Conservation (phyloP, 2,888 invertebrate species). For the Aelia acuminata region DNA sequence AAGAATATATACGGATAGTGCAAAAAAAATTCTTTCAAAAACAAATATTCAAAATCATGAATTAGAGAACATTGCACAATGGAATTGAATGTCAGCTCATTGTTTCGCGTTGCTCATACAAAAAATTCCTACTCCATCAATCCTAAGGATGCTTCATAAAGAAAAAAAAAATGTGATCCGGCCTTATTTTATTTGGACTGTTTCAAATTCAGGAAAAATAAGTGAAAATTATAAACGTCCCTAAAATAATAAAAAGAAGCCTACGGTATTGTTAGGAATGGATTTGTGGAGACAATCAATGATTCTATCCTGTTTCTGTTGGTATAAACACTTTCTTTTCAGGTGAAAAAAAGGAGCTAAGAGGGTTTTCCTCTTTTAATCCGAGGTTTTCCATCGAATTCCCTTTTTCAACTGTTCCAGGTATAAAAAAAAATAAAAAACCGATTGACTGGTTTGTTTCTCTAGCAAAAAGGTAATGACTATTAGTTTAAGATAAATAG, state of each 20-base stretch:
- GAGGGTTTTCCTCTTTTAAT: conserved; percentile 18
- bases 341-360: neutral
- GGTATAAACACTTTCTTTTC: neutral
- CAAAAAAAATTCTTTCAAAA: too few species aligned
- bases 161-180: too few species aligned
- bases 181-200: too few species aligned
- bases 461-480: neutral
- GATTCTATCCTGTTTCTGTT: neutral
- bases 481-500: neutral
- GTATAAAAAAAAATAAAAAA: neutral
- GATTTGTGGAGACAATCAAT: neutral
- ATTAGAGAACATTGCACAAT: too few species aligned
- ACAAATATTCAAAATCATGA: too few species aligned
- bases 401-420: neutral
- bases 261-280: neutral
- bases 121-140: too few species aligned
- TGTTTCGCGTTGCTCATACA: too few species aligned
- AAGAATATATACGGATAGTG: too few species aligned
- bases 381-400: conserved; percentile 9
- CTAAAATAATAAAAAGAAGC: neutral
- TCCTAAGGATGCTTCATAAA: too few species aligned
- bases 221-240: too few species aligned
- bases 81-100: too few species aligned
- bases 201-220: too few species aligned
- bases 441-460: neutral